phyloP scores from a whole-genome alignment of 2,113 vertebrate genomes.

The Muntiacus reevesi region DNA sequence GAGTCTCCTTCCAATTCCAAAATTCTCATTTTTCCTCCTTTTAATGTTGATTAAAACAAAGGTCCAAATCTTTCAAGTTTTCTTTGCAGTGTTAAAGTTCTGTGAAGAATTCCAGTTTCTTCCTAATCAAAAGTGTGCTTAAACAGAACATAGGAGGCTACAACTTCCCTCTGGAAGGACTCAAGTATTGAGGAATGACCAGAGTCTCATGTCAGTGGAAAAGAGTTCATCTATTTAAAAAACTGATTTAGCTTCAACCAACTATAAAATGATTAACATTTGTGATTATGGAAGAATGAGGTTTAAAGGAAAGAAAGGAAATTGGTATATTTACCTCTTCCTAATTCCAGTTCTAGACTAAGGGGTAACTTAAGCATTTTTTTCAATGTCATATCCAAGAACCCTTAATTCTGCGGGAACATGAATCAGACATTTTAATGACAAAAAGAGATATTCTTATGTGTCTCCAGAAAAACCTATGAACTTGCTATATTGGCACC shows the following conservation, averaged over 20 bases:
- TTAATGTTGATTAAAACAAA: constrained; percentile 10
- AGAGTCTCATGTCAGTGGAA: neutral
- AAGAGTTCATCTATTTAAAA: constrained; percentile 15
- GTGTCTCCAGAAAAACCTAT: neutral
- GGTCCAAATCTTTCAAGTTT: neutral
- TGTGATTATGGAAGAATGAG: neutral
- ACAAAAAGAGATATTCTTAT: neutral
- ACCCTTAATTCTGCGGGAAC: neutral
- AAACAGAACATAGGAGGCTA: neutral
- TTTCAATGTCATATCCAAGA: constrained; percentile 15
- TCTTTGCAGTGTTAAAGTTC: neutral
- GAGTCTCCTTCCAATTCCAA: neutral
- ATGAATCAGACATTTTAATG: constrained; percentile 7
- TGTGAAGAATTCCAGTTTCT: constrained; percentile 6
- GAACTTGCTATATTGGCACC: neutral
- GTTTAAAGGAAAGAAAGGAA: constrained; percentile 33
- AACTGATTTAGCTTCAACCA: constrained; percentile 38
- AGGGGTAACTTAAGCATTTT: neutral
- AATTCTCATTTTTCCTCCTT: neutral
- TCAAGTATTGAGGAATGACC: neutral
- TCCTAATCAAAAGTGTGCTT: constrained; percentile 16
- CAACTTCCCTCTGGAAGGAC: neutral
- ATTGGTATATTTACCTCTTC: constrained; percentile 11
- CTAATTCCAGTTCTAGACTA: constrained; percentile 8
- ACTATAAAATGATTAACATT: constrained; percentile 17